Conservation (phyloP, 2,888 invertebrate species). For the Aporophyla lueneburgensis region DNA sequence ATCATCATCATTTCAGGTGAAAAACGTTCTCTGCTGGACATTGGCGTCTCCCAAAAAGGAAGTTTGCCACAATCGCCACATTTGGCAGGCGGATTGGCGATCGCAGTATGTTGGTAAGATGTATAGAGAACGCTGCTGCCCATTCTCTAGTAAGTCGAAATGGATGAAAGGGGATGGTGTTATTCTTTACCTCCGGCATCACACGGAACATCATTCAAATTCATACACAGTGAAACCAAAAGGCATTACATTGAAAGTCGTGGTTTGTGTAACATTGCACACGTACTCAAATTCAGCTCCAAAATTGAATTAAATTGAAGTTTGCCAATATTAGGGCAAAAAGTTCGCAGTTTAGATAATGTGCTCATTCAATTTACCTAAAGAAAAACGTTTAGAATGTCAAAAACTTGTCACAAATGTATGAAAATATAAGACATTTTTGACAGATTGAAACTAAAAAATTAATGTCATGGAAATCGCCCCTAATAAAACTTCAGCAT, state of each 20-base stretch:
- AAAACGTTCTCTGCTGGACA: too few species aligned
- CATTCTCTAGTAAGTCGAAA: too few species aligned
- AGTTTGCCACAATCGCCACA: too few species aligned
- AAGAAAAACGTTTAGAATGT: background rate
- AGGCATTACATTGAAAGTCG: background rate
- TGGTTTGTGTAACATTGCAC: background rate
- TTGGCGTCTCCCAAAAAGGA: too few species aligned
- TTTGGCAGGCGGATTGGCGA: too few species aligned
- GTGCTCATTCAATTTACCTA: background rate
- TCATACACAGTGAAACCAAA: background rate
- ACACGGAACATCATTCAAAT: too few species aligned
- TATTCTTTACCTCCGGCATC: too few species aligned
- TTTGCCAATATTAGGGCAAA: background rate
- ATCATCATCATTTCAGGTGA: too few species aligned
- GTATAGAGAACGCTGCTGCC: too few species aligned
- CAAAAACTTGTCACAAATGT: background rate
- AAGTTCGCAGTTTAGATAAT: background rate
- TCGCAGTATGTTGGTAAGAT: too few species aligned
- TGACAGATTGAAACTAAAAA: background rate
- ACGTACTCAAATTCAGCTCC: background rate
- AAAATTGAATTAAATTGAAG: conserved; percentile 3
- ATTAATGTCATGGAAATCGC: too few species aligned
- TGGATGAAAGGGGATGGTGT: too few species aligned
- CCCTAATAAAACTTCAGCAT: background rate
- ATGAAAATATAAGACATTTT: background rate